Base-by-base conservation (phyloP, 2,113 vertebrate genomes). In the Atherinomorus stipes region DNA sequence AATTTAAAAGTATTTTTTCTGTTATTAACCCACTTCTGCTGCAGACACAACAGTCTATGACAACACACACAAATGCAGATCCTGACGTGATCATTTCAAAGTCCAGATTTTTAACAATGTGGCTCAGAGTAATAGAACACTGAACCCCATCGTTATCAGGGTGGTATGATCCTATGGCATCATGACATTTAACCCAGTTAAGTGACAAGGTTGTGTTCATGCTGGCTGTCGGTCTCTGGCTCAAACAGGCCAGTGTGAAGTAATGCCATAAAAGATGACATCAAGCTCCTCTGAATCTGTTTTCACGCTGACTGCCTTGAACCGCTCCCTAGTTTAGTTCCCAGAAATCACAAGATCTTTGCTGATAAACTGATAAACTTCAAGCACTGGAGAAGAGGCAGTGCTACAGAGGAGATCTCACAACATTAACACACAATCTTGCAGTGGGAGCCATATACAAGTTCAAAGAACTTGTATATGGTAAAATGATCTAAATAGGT, bases 91-190 rank as follows among this genome's bases (percentile, higher is more conserved):
- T 34, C 15, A 21, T 51, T 26, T 52, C 84, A 91, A 90, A 93
- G 90, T 93, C 81, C 80, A 38, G 21, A 2, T 59, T 71, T 57
- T 4, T 71, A 80, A 70, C 60, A 19, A 21, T 74, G 90, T 92
- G 91, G 79, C 84, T 64, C 7, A 12, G n/a, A 61, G 54, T 18
- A 44, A 25, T 47, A 26, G 38, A 64, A 76, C 85, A 72, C 62
- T 85, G 86, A 81, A 68, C 78, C 26, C 42, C 2, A 5, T 19
- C 45, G 44, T 60, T 71, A 76, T 84, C 81, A 37, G 67, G 59
- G 11, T 65, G 49, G 34, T 65, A 60, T 70, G 86, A 72, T 61
- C 64, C 28, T 16, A 11, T 79, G 40, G 8, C 37, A 60, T 7
- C 4, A 11, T 54, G 40, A 78, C 62, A 45, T 78, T 11, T 73